Conservation (phyloP, 2,797 vertebrate species). For the Tokudaia muenninki region DNA sequence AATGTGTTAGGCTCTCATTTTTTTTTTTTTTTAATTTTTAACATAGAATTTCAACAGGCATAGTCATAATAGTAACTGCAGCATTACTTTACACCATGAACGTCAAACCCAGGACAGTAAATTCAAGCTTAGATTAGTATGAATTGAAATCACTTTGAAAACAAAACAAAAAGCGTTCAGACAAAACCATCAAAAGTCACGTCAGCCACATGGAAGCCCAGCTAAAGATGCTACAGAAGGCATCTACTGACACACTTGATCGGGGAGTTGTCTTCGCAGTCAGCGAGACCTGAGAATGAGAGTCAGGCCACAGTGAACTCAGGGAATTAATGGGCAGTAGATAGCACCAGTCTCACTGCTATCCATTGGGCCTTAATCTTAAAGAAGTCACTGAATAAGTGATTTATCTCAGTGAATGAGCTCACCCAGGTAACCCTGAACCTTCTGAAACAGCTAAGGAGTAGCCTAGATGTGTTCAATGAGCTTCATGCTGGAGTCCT, state of each 20-base stretch:
- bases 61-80: constrained; percentile 7
- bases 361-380: background rate
- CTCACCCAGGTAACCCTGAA: background rate
- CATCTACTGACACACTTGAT: background rate
- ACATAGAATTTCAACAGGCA: constrained; percentile 52
- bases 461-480: background rate
- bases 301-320: background rate
- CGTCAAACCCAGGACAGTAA: background rate
- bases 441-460: background rate
- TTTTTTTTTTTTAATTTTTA: constrained; percentile 59
- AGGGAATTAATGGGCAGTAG: background rate
- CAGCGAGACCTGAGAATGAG: background rate
- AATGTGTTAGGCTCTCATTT: constrained; percentile 71
- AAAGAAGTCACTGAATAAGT: background rate
- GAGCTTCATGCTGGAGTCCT: background rate
- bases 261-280: background rate
- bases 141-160: constrained; percentile 5
- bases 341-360: background rate
- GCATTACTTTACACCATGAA: background rate
- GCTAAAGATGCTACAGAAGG: background rate
- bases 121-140: background rate
- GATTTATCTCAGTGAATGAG: constrained; percentile 20
- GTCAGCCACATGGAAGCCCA: background rate
- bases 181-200: constrained; percentile 27
- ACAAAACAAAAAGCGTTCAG: background rate